phyloP scores from a whole-genome alignment of 1,140 invertebrate species.

The Zaprionus africanus region DNA sequence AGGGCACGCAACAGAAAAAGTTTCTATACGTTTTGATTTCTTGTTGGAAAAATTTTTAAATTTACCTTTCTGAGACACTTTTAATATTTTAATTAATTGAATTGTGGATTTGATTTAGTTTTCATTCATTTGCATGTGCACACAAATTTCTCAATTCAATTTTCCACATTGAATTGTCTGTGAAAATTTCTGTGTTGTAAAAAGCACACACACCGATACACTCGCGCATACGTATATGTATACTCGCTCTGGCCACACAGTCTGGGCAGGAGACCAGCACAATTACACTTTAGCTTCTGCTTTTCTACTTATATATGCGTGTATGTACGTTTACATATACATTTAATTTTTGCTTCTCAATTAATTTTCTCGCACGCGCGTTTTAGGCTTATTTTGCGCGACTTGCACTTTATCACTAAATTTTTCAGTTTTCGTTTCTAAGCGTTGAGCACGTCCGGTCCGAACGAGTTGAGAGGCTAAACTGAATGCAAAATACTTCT shows the following conservation, averaged over 20 bases:
- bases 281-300: constrained; percentile 69
- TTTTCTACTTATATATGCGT: constrained; percentile 54
- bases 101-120: constrained; percentile 38
- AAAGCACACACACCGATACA: constrained; percentile 41
- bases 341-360: constrained; percentile 71
- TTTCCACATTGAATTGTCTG: constrained; percentile 47
- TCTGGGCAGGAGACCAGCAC: constrained; percentile 43
- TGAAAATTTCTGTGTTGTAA: constrained; percentile 51
- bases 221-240: constrained; percentile 24
- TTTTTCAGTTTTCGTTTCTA: constrained; percentile 41
- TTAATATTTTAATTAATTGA: constrained; percentile 6
- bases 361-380: constrained; percentile 72
- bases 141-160: constrained; percentile 46
- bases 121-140: constrained; percentile 54
- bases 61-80: constrained; percentile 67
- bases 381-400: constrained; percentile 64
- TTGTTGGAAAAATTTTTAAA: constrained; percentile 39
- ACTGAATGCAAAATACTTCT: constrained; percentile 50
- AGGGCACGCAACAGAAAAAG: constrained; percentile 41
- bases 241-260: constrained; percentile 35
- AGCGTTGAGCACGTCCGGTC: constrained; percentile 54
- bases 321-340: constrained; percentile 46
- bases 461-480: constrained; percentile 59
- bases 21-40: constrained; percentile 51
- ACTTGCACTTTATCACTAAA: constrained; percentile 65